Conservation (phyloP, 2,888 invertebrate genomes). For the Dione juno region DNA sequence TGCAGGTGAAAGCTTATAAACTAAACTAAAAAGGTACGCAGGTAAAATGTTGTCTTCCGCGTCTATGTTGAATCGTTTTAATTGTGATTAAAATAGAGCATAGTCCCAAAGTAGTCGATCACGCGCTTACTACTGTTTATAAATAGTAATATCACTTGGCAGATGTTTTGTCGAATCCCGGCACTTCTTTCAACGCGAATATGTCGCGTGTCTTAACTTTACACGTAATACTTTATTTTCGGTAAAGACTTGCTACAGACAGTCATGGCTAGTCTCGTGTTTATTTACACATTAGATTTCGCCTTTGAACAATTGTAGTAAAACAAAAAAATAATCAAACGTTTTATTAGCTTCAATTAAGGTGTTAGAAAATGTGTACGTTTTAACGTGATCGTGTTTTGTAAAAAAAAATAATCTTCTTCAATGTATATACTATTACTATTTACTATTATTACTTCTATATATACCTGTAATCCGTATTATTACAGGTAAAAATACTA, state of each 20-base stretch:
- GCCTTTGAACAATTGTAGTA: constrained; percentile 31
- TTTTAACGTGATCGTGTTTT: background rate
- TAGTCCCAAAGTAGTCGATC: constrained; percentile 70
- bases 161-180: constrained; percentile 63
- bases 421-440: too few relatives aligned
- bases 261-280: constrained; percentile 50
- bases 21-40: background rate
- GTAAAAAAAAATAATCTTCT: too few relatives aligned
- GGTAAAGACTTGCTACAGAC: constrained; percentile 51
- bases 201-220: constrained; percentile 63
- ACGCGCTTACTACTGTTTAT: constrained; percentile 75
- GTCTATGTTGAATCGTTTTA: constrained; percentile 56
- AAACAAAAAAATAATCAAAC: constrained; percentile 26
- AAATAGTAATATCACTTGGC: constrained; percentile 79
- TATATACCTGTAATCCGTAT: too few relatives aligned
- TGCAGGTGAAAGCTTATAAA: background rate
- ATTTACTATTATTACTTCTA: too few relatives aligned
- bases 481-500: background rate
- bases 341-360: constrained; percentile 7
- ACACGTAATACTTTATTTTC: constrained; percentile 55
- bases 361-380: constrained; percentile 5
- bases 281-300: constrained; percentile 45
- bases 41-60: constrained; percentile 31
- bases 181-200: constrained; percentile 56
- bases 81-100: constrained; percentile 69